Evolutionary conservation across 2,888 invertebrate species (phyloP).

Genomic region (Tetragnatha montana): DNA sequence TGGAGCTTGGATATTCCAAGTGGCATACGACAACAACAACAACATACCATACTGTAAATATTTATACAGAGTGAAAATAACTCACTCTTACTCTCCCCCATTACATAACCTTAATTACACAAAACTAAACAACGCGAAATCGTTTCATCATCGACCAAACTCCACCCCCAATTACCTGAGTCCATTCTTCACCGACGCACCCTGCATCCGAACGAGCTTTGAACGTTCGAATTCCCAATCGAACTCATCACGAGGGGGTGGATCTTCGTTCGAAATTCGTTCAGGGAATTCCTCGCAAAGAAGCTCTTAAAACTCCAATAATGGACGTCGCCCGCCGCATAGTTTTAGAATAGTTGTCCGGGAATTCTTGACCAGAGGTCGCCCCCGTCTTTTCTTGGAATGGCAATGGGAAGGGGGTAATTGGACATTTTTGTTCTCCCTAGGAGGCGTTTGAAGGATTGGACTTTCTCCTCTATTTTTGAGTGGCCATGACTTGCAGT

Average conservation of each 20-base stretch:
- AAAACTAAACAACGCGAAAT: background rate
- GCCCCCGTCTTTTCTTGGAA: background rate
- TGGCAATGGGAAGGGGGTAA: background rate
- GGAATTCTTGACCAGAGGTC: background rate
- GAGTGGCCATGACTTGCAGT: background rate
- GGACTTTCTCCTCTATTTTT: background rate
- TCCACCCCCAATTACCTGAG: background rate
- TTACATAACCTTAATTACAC: background rate
- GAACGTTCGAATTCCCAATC: background rate
- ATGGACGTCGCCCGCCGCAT: constrained; percentile 9
- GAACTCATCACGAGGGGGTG: background rate
- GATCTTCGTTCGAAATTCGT: background rate
- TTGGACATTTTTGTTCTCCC: background rate
- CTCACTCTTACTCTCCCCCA: too few relatives aligned
- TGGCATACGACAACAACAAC: too few relatives aligned
- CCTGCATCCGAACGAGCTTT: background rate
- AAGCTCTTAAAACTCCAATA: constrained; percentile 35
- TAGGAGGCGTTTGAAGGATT: background rate
- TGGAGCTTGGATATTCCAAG: too few relatives aligned
- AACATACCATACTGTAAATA: too few relatives aligned
- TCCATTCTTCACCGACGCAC: background rate
- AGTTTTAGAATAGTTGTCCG: constrained; percentile 27
- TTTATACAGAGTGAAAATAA: too few relatives aligned
- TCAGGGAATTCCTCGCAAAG: constrained; percentile 10
- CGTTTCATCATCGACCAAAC: background rate